These are phyloP conservation scores for Taphrorychus bicolor DNA, from an alignment of 2,888 invertebrate species.

Conservation along the genomic window DNA sequence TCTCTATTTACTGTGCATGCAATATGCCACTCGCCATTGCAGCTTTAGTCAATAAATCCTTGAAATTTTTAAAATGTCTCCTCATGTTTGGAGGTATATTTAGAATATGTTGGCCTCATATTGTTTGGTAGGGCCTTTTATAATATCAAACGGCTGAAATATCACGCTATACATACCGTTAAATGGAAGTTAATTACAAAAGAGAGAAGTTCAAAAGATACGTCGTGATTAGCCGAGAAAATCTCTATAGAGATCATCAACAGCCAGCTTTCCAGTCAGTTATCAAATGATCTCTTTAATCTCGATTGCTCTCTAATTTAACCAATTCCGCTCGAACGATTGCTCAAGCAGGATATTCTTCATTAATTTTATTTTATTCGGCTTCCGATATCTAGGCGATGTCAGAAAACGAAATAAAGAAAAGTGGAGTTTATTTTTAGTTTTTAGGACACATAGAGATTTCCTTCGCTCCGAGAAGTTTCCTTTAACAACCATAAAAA, in stretches of 20 bases:
- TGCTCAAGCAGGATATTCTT: slow-evolving; percentile 4
- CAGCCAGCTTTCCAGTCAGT: neutral
- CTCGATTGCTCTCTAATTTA: slow-evolving; percentile 6
- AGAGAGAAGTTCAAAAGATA: too few species aligned
- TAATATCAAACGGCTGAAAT: too few species aligned
- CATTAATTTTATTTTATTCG: slow-evolving; percentile 6
- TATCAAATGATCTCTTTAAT: slow-evolving; percentile 10
- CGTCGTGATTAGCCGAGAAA: too few species aligned
- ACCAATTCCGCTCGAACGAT: slow-evolving; percentile 4
- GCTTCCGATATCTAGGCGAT: neutral
- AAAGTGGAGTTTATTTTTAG: neutral
- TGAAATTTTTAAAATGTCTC: slow-evolving; percentile 4
- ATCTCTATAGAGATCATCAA: slow-evolving; percentile 2
- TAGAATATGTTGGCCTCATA: neutral
- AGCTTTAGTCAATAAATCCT: slow-evolving; percentile 8
- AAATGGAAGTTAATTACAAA: too few species aligned
- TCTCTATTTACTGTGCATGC: neutral
- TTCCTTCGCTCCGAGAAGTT: too few species aligned
- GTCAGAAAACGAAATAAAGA: slow-evolving; percentile 1
- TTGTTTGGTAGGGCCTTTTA: too few species aligned
- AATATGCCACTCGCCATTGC: slow-evolving; percentile 1
- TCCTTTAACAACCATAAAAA: too few species aligned
- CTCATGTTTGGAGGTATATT: neutral
- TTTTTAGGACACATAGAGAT: neutral
- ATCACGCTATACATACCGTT: too few species aligned